Base-by-base conservation (phyloP, 2,888 invertebrate species). In the Dilophus febrilis region DNA sequence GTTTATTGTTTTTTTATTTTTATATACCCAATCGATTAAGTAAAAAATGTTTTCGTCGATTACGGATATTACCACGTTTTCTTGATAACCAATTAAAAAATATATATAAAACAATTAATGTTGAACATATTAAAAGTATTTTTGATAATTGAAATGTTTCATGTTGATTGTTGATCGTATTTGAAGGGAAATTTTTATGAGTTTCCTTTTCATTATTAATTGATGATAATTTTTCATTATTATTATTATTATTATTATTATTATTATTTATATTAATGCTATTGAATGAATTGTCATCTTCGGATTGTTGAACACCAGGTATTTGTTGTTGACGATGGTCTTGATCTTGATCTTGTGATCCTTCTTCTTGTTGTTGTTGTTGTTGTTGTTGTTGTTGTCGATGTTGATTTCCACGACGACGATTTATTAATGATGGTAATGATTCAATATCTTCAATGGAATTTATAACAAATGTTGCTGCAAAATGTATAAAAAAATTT, bases 41-140 rank as follows among this genome's bases (percentile, higher is more conserved):
- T 29, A 38, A 19, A 38, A 37, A 37, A 42, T 35, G 33, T 35
- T 35, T 37, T 17, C 40, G 38, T 27, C 43, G 18, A 26, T 35
- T 30, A 19, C 40, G 34, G 40, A 30, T 40, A 14, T 43, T 44
- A 18, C 45, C 42, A 46, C 50, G 47, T 41, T 48, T 41, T 42
- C 47, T 46, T 40, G 47, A 47, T 42, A 49, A 50, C 50, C 51
- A 51, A 46, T 50, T 51, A 43, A 51, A 46, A 44, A 50, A 51
- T 45, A 51, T 40, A 5, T 51, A 46, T 45, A 51, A 49, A 46
- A 51, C 50, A 46, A 49, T 41, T 37, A 50, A 46, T 41, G 51
- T 51, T 46, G 50, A 48, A 44, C 50, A 41, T 47, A 50, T 42
- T 48, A 51, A 47, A 38, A 41, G 44, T 45, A 49, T 41, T 44